Evolutionary conservation across 2,888 invertebrate species (phyloP), one percentile per base, ranked within the genome.

Genomic region (Unio pictorum): DNA sequence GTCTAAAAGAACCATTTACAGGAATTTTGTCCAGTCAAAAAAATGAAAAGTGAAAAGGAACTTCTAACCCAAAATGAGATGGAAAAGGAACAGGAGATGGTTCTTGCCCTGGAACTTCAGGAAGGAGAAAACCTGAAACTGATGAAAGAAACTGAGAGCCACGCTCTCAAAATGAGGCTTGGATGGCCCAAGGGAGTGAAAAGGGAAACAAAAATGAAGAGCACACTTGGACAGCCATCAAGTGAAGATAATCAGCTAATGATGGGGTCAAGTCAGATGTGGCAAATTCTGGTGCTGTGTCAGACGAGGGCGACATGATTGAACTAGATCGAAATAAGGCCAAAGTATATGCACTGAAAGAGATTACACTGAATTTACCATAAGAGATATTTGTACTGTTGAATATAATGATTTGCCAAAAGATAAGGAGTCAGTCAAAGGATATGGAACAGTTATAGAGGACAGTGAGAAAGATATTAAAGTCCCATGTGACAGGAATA

Each of bases 1-100:
- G 87, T 70, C 77, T 90, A 55, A 82, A 86, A 45, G 23, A 89
- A 89, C 71, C 90, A 90, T 76, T 85, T 86, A 66, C 78, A 80
- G 45, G 87, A 87, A 59, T 83, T 87, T 62, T 89, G 90, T 76
- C 74, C 80, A 7, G 82, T 86, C 28, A 83, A 86, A 64, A 85
- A 83, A 65, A 75, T 84, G 7, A 81, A 75, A 57, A 64, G 75
- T 26, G 74, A 78, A 26, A 79, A 75, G 26, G 79, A 78, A 2
- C 34, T 60, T 15, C 68, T 87, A n/a, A 79, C 79, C 11, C 74
- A 75, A 30, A 75, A 80, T n/a, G 82, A 84, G 54, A 78, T 71
- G 61, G 62, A 72, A 28, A 80, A 76, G 64, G 81, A 84, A 75
- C 74, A 68, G 56, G 76, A 81, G 55, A 71, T 82, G 26, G 76